Percentiles rank a stretch among this genome's conserved stretches.
These are phyloP conservation scores for Anadara kagoshimensis DNA, from an alignment of 1,140 invertebrate genomes.

Conservation along the genomic window DNA sequence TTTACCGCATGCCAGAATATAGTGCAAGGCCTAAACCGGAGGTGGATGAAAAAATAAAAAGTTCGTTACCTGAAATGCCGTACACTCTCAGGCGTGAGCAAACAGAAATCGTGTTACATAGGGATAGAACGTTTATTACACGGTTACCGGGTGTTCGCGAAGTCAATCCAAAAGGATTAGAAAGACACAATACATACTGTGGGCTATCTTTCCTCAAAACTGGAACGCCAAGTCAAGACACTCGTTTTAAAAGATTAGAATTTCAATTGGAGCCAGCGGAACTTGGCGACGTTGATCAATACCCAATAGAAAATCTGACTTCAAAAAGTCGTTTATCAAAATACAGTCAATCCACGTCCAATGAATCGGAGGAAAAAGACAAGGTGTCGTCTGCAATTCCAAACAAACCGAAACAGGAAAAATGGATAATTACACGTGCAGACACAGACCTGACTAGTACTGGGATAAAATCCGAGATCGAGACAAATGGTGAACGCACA, in stretches of 20 bases:
- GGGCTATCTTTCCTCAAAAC: constrained; percentile 39
- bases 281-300: constrained; percentile 36
- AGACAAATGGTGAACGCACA: constrained; percentile 4
- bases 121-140: constrained; percentile 52
- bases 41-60: constrained; percentile 1
- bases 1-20: constrained; percentile 45
- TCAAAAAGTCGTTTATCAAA: constrained; percentile 45
- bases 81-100: constrained; percentile 40
- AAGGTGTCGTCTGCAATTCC: background rate
- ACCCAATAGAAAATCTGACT: constrained; percentile 43
- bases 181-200: constrained; percentile 46
- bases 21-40: constrained; percentile 6
- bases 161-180: constrained; percentile 40
- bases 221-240: constrained; percentile 37
- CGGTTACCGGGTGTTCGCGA: constrained; percentile 51
- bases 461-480: background rate
- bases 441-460: constrained; percentile 11
- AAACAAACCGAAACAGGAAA: background rate
- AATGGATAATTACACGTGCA: constrained; percentile 31
- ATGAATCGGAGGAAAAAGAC: constrained; percentile 7
- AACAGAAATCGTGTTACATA: constrained; percentile 54
- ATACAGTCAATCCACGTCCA: constrained; percentile 18
- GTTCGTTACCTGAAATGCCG: constrained; percentile 30
- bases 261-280: constrained; percentile 35
- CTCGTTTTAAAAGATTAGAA: constrained; percentile 39